A percentile compares a stretch with the other conserved stretches of the same genome.
These are phyloP conservation scores for Cacoxenus indagator DNA, from an alignment of 2,888 invertebrate species.

Conservation along the genomic window DNA sequence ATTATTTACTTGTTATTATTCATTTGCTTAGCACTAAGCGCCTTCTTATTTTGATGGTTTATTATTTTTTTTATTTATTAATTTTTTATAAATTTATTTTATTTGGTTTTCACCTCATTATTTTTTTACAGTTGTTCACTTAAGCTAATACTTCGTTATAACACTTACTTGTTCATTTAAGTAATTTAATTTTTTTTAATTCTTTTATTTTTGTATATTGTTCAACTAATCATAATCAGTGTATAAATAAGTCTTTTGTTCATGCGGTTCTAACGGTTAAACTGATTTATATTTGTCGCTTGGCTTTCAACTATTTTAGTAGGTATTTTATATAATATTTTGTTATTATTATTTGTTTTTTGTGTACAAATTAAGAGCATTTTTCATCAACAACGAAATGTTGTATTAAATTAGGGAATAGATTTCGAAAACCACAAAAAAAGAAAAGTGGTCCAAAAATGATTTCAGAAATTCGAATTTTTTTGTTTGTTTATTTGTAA, in stretches of 20 bases:
- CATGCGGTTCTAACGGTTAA: slow-evolving; percentile 36
- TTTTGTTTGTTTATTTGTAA: too few relatives aligned
- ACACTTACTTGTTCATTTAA: slow-evolving; percentile 23
- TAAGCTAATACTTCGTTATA: slow-evolving; percentile 27
- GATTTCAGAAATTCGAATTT: too few relatives aligned
- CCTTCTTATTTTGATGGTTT: slow-evolving; percentile 23
- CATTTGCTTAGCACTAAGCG: slow-evolving; percentile 41
- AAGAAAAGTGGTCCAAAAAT: too few relatives aligned
- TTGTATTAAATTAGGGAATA: too few relatives aligned
- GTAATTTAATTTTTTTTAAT: slow-evolving; percentile 36
- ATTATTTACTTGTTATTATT: slow-evolving; percentile 34
- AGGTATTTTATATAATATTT: not conserved
- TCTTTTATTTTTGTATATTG: slow-evolving; percentile 37
- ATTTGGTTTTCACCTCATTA: slow-evolving; percentile 28
- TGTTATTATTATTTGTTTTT: too few relatives aligned
- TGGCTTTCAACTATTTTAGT: slow-evolving; percentile 17
- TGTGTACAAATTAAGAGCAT: too few relatives aligned
- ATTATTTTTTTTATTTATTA: slow-evolving; percentile 20
- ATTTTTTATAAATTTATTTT: slow-evolving; percentile 28
- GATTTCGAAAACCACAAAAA: too few relatives aligned
- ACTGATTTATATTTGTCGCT: too few relatives aligned
- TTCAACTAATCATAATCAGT: slow-evolving; percentile 62
- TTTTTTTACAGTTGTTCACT: slow-evolving; percentile 42
- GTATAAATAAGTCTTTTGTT: slow-evolving; percentile 64
- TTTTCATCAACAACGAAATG: too few relatives aligned